phyloP scores from a whole-genome alignment of 2,113 vertebrate genomes.

The Corythoichthys haematopterus region DNA sequence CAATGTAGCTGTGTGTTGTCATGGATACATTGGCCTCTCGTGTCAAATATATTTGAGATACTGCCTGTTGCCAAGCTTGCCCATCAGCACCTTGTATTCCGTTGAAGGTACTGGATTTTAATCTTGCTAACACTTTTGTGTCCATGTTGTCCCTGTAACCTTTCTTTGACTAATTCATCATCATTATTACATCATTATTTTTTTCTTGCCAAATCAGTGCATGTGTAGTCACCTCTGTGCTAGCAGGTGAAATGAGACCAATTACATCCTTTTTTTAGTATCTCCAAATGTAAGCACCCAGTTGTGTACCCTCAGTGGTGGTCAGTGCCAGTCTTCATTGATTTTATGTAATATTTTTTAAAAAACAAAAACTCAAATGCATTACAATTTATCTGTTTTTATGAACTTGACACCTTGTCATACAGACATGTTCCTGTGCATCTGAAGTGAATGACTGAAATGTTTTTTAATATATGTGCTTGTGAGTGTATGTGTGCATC shows the following conservation, averaged over 20 bases:
- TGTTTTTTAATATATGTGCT: constrained; percentile 13
- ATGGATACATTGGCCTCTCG: constrained; percentile 7
- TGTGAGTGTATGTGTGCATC: constrained; percentile 16
- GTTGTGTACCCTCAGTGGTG: constrained; percentile 34
- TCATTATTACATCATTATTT: constrained; percentile 3
- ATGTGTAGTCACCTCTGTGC: constrained; percentile 29
- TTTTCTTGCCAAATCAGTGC: constrained; percentile 30
- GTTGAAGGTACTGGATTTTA: constrained; percentile 52
- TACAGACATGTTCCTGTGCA: constrained; percentile 38
- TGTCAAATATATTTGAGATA: constrained; percentile 38
- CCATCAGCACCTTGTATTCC: constrained; percentile 30
- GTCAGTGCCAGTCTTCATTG: constrained; percentile 58
- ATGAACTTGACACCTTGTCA: constrained; percentile 37
- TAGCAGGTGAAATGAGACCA: constrained; percentile 11
- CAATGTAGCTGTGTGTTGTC: constrained; percentile 19
- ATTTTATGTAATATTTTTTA: constrained; percentile 45
- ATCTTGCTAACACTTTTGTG: constrained; percentile 27
- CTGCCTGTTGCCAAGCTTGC: constrained; percentile 41
- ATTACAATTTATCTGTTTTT: constrained; percentile 27
- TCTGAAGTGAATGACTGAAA: constrained; percentile 34
- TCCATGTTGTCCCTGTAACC: constrained; percentile 19
- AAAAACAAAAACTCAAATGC: constrained; percentile 30
- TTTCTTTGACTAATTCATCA: constrained; percentile 3
- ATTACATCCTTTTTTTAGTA: constrained; percentile 28
- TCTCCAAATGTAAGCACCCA: constrained; percentile 30